Conservation (phyloP, 2,888 invertebrate species). For the Norana najaformis region DNA sequence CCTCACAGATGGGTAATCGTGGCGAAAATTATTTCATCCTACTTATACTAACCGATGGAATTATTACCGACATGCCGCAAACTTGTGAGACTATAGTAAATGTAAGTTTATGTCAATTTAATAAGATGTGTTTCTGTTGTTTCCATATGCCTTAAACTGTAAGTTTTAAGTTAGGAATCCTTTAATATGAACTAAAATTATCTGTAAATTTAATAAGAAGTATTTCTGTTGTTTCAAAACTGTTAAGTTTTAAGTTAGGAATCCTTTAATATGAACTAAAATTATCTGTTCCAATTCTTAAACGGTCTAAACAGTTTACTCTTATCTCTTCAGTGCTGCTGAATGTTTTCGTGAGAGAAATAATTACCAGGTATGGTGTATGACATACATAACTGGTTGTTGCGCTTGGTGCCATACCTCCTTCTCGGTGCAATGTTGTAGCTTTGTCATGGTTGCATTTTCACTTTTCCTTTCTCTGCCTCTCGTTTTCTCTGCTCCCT, state of each 20-base stretch:
- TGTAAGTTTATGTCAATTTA: conserved; percentile 57
- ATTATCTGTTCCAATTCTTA: background rate
- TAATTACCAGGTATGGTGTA: background rate
- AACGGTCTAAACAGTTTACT: background rate
- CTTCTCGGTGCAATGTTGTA: no score
- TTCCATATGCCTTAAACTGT: no score
- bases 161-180: background rate
- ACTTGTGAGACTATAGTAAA: conserved; percentile 53
- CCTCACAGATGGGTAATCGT: conserved; percentile 26
- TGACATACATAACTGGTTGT: no score
- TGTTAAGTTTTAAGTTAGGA: background rate
- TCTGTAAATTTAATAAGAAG: conserved; percentile 52
- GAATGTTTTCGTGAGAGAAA: background rate
- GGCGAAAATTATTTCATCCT: conserved; percentile 68
- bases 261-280: background rate
- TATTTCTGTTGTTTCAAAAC: background rate
- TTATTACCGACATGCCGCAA: conserved; percentile 67
- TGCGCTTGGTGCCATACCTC: no score
- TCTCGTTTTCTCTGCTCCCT: background rate
- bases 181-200: background rate
- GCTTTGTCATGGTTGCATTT: no score
- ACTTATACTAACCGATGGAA: conserved; percentile 70
- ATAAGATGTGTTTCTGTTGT: background rate
- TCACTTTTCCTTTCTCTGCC: no score
- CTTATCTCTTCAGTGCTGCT: background rate